Conservation (phyloP, 2,797 vertebrate species). For the Peromyscus melanophrys region DNA sequence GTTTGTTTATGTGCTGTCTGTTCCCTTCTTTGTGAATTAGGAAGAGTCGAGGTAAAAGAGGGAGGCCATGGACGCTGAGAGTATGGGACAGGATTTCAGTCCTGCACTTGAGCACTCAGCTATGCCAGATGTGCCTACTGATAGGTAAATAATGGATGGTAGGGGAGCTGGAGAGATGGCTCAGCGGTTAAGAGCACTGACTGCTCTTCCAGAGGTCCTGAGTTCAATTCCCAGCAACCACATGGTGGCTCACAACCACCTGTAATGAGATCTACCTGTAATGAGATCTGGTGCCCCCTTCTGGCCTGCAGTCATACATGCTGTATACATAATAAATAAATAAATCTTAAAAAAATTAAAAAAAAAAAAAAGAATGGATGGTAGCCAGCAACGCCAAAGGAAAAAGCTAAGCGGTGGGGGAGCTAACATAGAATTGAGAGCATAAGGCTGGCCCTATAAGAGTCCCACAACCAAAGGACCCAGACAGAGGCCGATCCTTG, state of each 20-base stretch:
- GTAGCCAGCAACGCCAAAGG: background rate
- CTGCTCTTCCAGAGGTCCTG: too few relatives aligned
- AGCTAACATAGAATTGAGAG: background rate
- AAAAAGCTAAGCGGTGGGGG: background rate
- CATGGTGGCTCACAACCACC: too few relatives aligned
- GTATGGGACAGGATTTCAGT: background rate
- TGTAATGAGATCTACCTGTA: too few relatives aligned
- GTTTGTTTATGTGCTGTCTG: conserved; percentile 55
- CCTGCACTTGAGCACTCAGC: background rate
- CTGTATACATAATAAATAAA: too few relatives aligned
- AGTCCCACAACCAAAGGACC: background rate
- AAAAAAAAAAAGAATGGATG: too few relatives aligned
- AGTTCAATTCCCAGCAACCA: too few relatives aligned
- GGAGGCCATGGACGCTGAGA: background rate
- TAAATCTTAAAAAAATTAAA: too few relatives aligned
- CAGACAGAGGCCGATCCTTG: background rate
- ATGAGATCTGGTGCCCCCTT: too few relatives aligned
- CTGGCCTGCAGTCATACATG: too few relatives aligned
- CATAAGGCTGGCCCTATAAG: background rate
- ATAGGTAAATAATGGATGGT: too few relatives aligned
- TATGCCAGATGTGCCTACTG: background rate
- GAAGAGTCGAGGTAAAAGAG: conserved; percentile 62
- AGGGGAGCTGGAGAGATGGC: too few relatives aligned
- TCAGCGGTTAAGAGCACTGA: too few relatives aligned
- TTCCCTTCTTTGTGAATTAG: conserved; percentile 68